Percentiles rank a stretch among this genome's conserved stretches.
These are phyloP conservation scores for Asarcornis scutulata DNA, from an alignment of 2,113 vertebrate genomes.

Conservation along the genomic window DNA sequence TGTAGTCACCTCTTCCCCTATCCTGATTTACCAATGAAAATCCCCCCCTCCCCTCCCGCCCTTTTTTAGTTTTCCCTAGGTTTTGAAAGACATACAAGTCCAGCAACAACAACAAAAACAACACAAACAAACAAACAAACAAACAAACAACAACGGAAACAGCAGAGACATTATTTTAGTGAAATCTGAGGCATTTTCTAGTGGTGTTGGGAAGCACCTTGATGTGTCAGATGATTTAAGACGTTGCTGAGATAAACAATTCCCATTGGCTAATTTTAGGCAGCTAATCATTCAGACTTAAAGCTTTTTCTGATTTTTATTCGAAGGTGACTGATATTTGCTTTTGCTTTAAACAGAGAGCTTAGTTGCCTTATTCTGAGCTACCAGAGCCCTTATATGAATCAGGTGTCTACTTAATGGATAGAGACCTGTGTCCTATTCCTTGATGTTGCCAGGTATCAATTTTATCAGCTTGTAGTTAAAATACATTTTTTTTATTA, in stretches of 20 bases:
- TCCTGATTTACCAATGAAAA: background rate
- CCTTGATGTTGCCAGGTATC: background rate
- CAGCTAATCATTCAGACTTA: background rate
- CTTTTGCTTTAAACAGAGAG: background rate
- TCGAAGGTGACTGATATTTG: background rate
- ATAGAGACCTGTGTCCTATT: background rate
- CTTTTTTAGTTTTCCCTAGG: background rate
- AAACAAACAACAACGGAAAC: background rate
- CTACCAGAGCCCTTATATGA: background rate
- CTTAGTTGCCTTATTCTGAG: background rate
- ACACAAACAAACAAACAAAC: background rate
- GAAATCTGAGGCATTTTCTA: background rate
- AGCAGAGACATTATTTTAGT: background rate
- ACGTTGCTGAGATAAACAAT: background rate
- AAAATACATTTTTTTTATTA: background rate
- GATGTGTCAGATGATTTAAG: background rate
- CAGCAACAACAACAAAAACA: too few relatives aligned
- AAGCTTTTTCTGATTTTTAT: background rate
- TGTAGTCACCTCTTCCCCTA: background rate
- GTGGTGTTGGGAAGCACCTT: background rate
- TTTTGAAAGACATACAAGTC: background rate
- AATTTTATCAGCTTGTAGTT: background rate
- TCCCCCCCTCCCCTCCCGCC: rapidly evolving
- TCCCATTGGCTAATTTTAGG: background rate
- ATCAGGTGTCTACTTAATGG: background rate